Percentiles rank a stretch among this genome's conserved stretches.
These are phyloP conservation scores for Hippotragus niger DNA, from an alignment of 2,113 vertebrate species.

Conservation along the genomic window DNA sequence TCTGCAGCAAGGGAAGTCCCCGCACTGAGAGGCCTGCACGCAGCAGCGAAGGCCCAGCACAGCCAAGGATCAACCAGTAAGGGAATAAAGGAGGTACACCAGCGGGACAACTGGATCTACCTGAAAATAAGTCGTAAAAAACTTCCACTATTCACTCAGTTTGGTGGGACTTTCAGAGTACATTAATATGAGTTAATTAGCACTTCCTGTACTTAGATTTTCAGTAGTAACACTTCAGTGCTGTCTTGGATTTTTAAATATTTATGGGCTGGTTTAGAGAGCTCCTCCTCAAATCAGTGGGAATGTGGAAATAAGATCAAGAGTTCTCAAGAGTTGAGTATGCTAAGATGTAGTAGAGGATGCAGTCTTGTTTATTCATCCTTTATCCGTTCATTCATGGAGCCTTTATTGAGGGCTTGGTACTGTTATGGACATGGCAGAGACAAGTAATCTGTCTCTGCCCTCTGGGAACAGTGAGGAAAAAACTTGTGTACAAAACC, in stretches of 20 bases:
- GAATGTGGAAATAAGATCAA: slow-evolving; percentile 56
- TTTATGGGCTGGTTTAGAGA: slow-evolving; percentile 66
- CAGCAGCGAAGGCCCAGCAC: background rate
- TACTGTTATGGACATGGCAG: background rate
- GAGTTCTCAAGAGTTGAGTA: slow-evolving; percentile 60
- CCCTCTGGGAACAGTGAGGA: background rate
- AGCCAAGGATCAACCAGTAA: background rate
- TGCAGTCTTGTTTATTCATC: slow-evolving; percentile 51
- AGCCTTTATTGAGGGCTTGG: background rate
- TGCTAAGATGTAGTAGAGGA: background rate
- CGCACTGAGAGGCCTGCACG: background rate
- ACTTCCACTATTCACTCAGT: slow-evolving; percentile 50
- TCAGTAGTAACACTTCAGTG: slow-evolving; percentile 58
- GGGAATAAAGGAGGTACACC: background rate
- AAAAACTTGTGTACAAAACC: background rate
- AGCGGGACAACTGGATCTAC: background rate
- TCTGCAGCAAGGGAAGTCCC: background rate
- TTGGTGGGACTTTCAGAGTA: slow-evolving; percentile 57
- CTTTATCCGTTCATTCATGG: slow-evolving; percentile 55
- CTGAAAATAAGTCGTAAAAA: slow-evolving; percentile 17
- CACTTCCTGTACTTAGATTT: slow-evolving; percentile 67
- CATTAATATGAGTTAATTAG: slow-evolving; percentile 69
- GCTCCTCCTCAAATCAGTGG: slow-evolving; percentile 59
- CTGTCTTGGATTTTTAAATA: slow-evolving; percentile 70
- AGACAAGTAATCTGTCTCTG: background rate